Percentiles rank a stretch among this genome's conserved stretches.
Evolutionary conservation across 2,888 invertebrate species (phyloP).

Genomic region (Limnephilus lunatus): DNA sequence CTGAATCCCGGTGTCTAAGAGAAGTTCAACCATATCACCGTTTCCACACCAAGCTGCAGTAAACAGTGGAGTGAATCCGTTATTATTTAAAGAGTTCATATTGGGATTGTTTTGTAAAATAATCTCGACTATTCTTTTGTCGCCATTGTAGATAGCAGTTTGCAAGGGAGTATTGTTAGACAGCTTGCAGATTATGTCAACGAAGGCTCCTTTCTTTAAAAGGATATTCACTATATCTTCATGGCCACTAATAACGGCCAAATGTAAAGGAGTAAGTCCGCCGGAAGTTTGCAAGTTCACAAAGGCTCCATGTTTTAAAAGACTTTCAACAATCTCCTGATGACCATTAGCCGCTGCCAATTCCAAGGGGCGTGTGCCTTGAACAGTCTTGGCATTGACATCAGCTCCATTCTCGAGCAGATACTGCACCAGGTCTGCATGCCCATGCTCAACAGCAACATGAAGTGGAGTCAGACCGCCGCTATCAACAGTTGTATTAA

Average conservation of each 20-base stretch:
- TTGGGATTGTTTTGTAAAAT: not conserved
- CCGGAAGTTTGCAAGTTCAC: not conserved
- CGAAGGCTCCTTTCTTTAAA: not conserved
- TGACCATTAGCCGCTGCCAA: constrained; percentile 21
- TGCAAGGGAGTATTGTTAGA: not conserved
- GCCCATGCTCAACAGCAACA: not conserved
- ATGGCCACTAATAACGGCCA: not conserved
- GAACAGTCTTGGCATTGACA: not conserved
- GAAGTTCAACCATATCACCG: not conserved
- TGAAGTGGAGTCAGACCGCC: not conserved
- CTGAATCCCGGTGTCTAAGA: not conserved
- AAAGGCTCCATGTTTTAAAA: not conserved
- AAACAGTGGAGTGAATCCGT: not conserved
- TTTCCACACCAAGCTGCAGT: not conserved
- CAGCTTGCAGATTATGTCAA: not conserved
- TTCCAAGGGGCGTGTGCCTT: not conserved
- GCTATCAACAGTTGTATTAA: not conserved
- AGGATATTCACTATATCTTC: not conserved
- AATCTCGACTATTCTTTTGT: not conserved
- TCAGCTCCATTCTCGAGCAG: constrained; percentile 13
- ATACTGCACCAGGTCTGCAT: not conserved
- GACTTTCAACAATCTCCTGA: not conserved
- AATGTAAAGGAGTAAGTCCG: not conserved
- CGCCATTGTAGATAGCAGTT: not conserved
- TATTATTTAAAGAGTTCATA: not conserved